phyloP scores from a whole-genome alignment of 92 coral and sea anemone species.

The Bergia sp. region DNA sequence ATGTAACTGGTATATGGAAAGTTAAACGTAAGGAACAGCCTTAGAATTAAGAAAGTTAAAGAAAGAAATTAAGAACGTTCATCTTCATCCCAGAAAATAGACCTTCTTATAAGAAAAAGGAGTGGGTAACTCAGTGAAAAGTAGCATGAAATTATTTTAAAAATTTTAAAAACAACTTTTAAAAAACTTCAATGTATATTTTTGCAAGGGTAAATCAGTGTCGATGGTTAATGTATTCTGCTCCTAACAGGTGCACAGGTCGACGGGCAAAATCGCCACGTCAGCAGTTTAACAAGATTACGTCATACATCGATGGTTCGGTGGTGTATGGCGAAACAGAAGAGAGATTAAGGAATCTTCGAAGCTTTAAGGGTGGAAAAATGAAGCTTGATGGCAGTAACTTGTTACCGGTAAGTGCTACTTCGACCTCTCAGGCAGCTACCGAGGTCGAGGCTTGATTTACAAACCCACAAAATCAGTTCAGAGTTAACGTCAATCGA shows the following conservation, averaged over 20 bases:
- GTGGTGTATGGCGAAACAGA: constrained; percentile 81
- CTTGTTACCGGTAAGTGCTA: constrained; percentile 76
- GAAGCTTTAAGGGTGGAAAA: constrained; percentile 81
- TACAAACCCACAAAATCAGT: background rate
- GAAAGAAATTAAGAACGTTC: no score
- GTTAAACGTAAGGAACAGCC: no score
- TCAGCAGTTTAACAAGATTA: constrained; percentile 79
- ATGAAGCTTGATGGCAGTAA: constrained; percentile 77
- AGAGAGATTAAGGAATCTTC: constrained; percentile 61
- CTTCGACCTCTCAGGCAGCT: background rate
- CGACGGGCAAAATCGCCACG: constrained; percentile 66
- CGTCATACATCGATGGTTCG: constrained; percentile 91
- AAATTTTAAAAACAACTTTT: no score
- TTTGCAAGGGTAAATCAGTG: background rate
- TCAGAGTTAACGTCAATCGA: background rate
- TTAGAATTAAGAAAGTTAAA: no score
- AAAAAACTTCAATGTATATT: background rate
- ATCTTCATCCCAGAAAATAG: no score
- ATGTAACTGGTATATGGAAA: no score
- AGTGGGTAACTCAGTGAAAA: no score
- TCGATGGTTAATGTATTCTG: background rate
- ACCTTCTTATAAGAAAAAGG: no score
- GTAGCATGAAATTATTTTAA: no score
- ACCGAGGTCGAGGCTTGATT: no score
- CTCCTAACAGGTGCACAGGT: constrained; percentile 75